phyloP scores from a whole-genome alignment of 2,888 invertebrate species.

The Pristionchus arcanus region DNA sequence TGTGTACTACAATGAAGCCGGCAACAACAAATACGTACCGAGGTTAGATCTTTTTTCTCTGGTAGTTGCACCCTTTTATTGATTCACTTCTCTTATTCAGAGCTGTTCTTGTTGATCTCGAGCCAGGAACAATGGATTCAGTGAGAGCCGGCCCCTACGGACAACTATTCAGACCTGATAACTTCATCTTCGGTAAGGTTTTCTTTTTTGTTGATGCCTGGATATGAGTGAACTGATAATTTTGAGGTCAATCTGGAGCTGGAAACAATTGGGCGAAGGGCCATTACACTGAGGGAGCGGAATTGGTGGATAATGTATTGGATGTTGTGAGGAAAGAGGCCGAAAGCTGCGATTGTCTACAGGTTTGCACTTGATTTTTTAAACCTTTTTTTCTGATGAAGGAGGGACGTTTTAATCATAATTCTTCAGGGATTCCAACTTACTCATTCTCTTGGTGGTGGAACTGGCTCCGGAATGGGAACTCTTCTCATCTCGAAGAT shows the following conservation, averaged over 20 bases:
- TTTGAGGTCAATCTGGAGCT: constrained; percentile 84
- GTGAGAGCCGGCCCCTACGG: constrained; percentile 95
- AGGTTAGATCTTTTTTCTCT: constrained; percentile 57
- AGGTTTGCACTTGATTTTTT: constrained; percentile 54
- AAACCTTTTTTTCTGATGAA: too few relatives aligned
- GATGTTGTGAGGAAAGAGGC: constrained; percentile 85
- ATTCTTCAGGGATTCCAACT: constrained; percentile 87
- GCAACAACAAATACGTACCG: constrained; percentile 70
- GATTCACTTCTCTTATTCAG: constrained; percentile 79
- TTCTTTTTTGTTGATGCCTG: too few relatives aligned
- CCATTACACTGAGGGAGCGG: constrained; percentile 91
- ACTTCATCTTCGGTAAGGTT: constrained; percentile 90
- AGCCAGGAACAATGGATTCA: constrained; percentile 98
- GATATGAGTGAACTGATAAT: not conserved
- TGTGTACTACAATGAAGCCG: constrained; percentile 90
- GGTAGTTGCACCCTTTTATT: not conserved
- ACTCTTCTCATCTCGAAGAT: constrained; percentile 94
- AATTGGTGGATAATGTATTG: constrained; percentile 83
- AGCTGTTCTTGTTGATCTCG: constrained; percentile 93
- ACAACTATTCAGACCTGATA: constrained; percentile 89
- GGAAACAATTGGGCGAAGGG: constrained; percentile 93
- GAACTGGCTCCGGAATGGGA: constrained; percentile 92
- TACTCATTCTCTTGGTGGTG: constrained; percentile 89
- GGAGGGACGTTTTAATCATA: not conserved
- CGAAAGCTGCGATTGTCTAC: constrained; percentile 72